Evolutionary conservation across 2,888 invertebrate species (phyloP).

Genomic region (Entomobrya multifasciata): DNA sequence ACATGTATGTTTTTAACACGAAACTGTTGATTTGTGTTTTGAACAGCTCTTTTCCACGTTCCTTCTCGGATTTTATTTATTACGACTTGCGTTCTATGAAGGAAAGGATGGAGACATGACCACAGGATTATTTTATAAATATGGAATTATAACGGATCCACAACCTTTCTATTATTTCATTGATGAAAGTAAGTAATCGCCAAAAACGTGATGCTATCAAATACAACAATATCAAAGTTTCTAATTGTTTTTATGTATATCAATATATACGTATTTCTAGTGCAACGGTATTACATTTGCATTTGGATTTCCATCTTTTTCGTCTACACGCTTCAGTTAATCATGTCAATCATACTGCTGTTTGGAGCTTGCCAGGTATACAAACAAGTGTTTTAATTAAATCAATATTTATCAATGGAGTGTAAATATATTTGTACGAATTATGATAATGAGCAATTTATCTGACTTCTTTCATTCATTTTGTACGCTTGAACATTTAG

Average conservation of each 20-base stretch:
- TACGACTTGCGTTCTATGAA: constrained; percentile 75
- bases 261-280: no score
- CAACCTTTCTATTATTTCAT: constrained; percentile 76
- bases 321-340: constrained; percentile 75
- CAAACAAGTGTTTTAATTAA: no score
- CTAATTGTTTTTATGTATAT: no score
- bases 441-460: no score
- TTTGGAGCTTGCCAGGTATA: constrained; percentile 77
- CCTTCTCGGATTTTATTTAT: constrained; percentile 73
- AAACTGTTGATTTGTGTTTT: constrained; percentile 5
- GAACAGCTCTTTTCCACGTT: constrained; percentile 73
- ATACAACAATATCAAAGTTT: no score
- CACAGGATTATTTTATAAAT: constrained; percentile 75
- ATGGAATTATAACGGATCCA: constrained; percentile 73
- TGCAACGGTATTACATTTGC: constrained; percentile 75
- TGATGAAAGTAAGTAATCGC: constrained; percentile 72
- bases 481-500: constrained; percentile 45
- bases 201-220: no score
- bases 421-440: no score
- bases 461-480: not conserved
- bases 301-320: constrained; percentile 77
- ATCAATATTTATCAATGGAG: no score
- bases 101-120: constrained; percentile 77
- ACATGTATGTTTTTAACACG: no score
- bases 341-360: constrained; percentile 75